Evolutionary conservation across 2,113 vertebrate species (phyloP).

Genomic region (Gymnocephalus cernua): DNA sequence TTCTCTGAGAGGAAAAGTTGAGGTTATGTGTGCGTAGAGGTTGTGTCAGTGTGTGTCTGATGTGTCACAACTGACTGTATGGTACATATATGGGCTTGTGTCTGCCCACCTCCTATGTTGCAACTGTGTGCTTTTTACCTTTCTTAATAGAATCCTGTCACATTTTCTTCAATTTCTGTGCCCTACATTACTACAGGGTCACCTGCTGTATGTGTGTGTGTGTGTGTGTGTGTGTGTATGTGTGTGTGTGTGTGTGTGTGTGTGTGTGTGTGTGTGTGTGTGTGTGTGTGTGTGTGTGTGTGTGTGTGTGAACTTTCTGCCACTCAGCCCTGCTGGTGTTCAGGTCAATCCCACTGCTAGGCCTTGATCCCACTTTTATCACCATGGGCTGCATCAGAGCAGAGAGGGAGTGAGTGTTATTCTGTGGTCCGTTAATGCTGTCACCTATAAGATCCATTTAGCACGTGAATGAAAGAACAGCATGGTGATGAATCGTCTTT

Average conservation of each 20-base stretch:
- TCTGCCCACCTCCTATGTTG: constrained; percentile 6
- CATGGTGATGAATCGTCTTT: not conserved
- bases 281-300: constrained; percentile 7
- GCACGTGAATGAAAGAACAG: not conserved
- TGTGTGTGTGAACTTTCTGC: constrained; percentile 14
- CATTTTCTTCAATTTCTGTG: constrained; percentile 9
- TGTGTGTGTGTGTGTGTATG: constrained; percentile 4
- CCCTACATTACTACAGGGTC: constrained; percentile 11
- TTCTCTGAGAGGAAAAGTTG: constrained; percentile 29
- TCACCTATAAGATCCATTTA: not conserved
- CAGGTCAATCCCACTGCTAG: constrained; percentile 37
- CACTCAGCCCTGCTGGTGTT: constrained; percentile 32
- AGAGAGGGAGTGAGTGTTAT: not conserved
- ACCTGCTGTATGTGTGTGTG: constrained; percentile 21
- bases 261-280: not conserved
- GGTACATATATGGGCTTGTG: constrained; percentile 6
- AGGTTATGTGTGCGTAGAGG: constrained; percentile 38
- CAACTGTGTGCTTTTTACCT: constrained; percentile 1
- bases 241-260: not conserved
- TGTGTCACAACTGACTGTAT: constrained; percentile 3
- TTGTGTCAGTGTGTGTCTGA: constrained; percentile 21
- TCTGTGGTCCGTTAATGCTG: not conserved
- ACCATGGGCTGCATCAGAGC: constrained; percentile 21
- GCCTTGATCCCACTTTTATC: constrained; percentile 50
- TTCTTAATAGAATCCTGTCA: constrained; percentile 34